Conservation (phyloP, 2,888 invertebrate species). For the Idaea biselata region DNA sequence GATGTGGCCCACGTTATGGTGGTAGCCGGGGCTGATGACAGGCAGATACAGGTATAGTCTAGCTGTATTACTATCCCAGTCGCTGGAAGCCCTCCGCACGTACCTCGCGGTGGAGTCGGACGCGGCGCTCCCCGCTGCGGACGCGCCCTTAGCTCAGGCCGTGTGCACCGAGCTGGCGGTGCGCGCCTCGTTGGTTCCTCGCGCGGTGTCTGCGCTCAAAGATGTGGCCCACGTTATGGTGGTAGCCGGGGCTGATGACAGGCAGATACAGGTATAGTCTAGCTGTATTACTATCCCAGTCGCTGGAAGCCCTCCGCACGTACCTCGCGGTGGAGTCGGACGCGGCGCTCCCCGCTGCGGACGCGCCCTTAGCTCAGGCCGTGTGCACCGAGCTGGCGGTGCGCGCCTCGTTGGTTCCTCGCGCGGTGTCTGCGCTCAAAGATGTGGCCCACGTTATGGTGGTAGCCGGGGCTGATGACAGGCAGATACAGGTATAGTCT, state of each 20-base stretch:
- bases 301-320: slow-evolving; percentile 61
- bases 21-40: slow-evolving; percentile 41
- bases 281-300: slow-evolving; percentile 42
- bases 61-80: slow-evolving; percentile 42
- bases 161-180: slow-evolving; percentile 60
- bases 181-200: slow-evolving; percentile 60
- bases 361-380: slow-evolving; percentile 51
- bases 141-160: slow-evolving; percentile 51
- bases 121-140: slow-evolving; percentile 34
- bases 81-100: slow-evolving; percentile 61
- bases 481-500: background rate
- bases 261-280: background rate
- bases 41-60: background rate
- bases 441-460: slow-evolving; percentile 81
- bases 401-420: slow-evolving; percentile 60
- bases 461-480: slow-evolving; percentile 41
- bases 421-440: slow-evolving; percentile 75
- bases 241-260: slow-evolving; percentile 41
- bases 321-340: slow-evolving; percentile 44
- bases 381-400: slow-evolving; percentile 60
- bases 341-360: slow-evolving; percentile 34
- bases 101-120: slow-evolving; percentile 44
- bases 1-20: slow-evolving; percentile 81
- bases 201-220: slow-evolving; percentile 75
- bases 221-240: slow-evolving; percentile 81